These are phyloP conservation scores for Acanthosoma haemorrhoidale DNA, from an alignment of 2,888 invertebrate genomes.

Conservation along the genomic window DNA sequence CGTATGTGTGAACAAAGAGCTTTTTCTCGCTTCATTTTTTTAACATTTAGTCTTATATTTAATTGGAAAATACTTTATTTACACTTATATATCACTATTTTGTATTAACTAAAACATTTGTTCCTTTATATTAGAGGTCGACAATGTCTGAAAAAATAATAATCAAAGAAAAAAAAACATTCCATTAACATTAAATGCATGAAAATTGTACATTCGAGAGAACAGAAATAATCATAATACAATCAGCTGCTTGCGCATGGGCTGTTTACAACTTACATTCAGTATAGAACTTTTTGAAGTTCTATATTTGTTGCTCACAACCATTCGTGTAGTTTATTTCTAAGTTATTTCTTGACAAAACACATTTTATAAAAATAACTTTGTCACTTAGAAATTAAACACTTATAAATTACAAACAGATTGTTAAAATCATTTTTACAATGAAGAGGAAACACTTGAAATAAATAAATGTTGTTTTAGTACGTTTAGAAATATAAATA, in stretches of 20 bases:
- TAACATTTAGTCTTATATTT: slow-evolving; percentile 1
- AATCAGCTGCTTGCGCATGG: background rate
- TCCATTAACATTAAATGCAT: background rate
- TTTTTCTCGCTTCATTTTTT: background rate
- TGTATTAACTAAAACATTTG: background rate
- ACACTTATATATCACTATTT: background rate
- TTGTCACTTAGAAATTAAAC: slow-evolving; percentile 1
- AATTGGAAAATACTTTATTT: background rate
- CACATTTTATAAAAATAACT: slow-evolving; percentile 27
- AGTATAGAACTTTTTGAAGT: background rate
- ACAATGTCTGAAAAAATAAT: background rate
- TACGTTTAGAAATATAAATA: slow-evolving; percentile 30
- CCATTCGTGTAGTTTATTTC: background rate
- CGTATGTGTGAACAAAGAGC: slow-evolving; percentile 23
- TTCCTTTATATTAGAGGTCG: background rate
- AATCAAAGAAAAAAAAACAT: too few species aligned
- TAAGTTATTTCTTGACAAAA: slow-evolving; percentile 18
- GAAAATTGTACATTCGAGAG: background rate
- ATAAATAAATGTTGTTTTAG: slow-evolving; percentile 30
- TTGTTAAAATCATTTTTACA: slow-evolving; percentile 33
- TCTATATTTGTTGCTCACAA: background rate
- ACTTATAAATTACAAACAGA: slow-evolving; percentile 3
- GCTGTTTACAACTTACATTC: background rate
- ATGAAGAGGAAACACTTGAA: slow-evolving; percentile 43
- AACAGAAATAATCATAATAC: background rate